A percentile compares a stretch with the other conserved stretches of the same genome.
Conservation (phyloP, 2,797 vertebrate genomes). For the Silurus aristotelis region DNA sequence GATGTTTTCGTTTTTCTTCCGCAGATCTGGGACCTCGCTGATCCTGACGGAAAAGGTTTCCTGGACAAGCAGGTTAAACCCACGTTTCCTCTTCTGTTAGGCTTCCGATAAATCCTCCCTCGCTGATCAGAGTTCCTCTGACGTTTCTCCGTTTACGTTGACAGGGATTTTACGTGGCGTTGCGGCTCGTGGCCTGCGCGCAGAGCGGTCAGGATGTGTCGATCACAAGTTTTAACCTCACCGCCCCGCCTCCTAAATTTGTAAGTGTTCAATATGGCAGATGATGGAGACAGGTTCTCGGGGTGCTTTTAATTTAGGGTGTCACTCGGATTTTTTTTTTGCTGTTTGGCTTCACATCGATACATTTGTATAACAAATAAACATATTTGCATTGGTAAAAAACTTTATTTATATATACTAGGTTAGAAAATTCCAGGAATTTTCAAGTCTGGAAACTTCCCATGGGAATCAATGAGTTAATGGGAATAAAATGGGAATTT, state of each 20-base stretch:
- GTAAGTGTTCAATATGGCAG: slow-evolving; percentile 77
- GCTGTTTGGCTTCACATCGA: too few species aligned
- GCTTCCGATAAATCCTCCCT: neutral
- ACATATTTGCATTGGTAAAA: too few species aligned
- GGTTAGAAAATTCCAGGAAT: too few species aligned
- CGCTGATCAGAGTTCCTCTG: neutral
- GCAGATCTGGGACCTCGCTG: slow-evolving; percentile 98
- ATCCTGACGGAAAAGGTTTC: slow-evolving; percentile 96
- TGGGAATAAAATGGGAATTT: too few species aligned
- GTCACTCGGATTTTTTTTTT: too few species aligned
- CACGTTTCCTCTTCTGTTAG: neutral
- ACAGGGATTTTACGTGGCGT: slow-evolving; percentile 90
- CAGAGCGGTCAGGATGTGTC: slow-evolving; percentile 91
- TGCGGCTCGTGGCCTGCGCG: slow-evolving; percentile 90
- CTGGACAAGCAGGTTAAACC: slow-evolving; percentile 91
- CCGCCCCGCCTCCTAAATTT: slow-evolving; percentile 89
- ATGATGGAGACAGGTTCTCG: neutral
- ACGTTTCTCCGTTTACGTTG: slow-evolving; percentile 34
- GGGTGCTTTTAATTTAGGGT: neutral
- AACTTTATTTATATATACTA: too few species aligned
- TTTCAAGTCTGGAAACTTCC: too few species aligned
- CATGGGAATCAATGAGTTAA: too few species aligned
- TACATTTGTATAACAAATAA: too few species aligned
- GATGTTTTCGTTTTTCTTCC: slow-evolving; percentile 38
- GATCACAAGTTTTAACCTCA: slow-evolving; percentile 81